These are phyloP conservation scores for Parelbella ahira DNA, from an alignment of 2,888 invertebrate genomes.

Conservation along the genomic window DNA sequence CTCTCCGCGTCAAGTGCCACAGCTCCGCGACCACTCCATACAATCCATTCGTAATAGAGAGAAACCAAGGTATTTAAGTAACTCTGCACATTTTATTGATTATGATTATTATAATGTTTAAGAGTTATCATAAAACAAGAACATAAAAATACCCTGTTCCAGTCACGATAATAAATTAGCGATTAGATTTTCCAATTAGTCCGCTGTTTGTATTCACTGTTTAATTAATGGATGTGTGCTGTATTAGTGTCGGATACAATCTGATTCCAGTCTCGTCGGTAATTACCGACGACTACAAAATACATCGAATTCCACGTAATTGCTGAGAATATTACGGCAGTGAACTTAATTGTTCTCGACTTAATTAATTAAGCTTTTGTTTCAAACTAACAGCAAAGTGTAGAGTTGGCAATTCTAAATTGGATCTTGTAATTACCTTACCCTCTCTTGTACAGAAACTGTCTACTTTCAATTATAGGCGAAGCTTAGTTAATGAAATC, in stretches of 20 bases:
- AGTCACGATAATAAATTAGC: slow-evolving; percentile 52
- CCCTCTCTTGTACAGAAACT: slow-evolving; percentile 74
- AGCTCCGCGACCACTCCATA: slow-evolving; percentile 4
- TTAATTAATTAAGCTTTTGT: slow-evolving; percentile 81
- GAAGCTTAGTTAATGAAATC: slow-evolving; percentile 75
- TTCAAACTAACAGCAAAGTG: slow-evolving; percentile 81
- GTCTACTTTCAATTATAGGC: slow-evolving; percentile 78
- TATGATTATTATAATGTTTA: no score
- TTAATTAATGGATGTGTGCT: slow-evolving; percentile 71
- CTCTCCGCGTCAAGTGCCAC: slow-evolving; percentile 5
- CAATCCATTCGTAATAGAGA: slow-evolving; percentile 7
- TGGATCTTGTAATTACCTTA: slow-evolving; percentile 81
- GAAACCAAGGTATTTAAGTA: slow-evolving; percentile 1
- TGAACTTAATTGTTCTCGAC: slow-evolving; percentile 80
- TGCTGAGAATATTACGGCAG: slow-evolving; percentile 79
- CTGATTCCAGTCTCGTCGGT: slow-evolving; percentile 68
- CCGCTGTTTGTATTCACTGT: slow-evolving; percentile 48
- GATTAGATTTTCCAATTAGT: slow-evolving; percentile 74
- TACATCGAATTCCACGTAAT: slow-evolving; percentile 77
- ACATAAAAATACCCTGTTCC: slow-evolving; percentile 31
- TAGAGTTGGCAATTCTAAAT: slow-evolving; percentile 81
- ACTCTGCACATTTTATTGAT: slow-evolving; percentile 1
- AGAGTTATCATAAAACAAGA: slow-evolving; percentile 11
- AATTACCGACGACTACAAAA: slow-evolving; percentile 75
- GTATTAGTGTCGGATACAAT: slow-evolving; percentile 73